Percentiles rank a stretch among this genome's conserved stretches.
These are phyloP conservation scores for Hydriomena furcata DNA, from an alignment of 2,888 invertebrate species.

Conservation along the genomic window DNA sequence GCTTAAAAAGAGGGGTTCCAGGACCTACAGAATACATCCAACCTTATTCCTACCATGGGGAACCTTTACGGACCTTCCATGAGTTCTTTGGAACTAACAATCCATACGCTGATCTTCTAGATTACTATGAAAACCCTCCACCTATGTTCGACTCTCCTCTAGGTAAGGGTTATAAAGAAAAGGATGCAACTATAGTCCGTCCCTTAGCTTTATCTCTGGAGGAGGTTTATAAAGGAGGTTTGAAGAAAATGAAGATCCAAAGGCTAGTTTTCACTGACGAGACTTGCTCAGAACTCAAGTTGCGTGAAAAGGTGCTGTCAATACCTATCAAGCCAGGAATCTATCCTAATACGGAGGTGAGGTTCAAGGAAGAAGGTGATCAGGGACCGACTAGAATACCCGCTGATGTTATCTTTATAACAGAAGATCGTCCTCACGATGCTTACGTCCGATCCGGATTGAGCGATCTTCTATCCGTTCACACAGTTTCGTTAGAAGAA, in stretches of 20 bases:
- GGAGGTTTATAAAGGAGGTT: constrained; percentile 87
- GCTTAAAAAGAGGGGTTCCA: constrained; percentile 91
- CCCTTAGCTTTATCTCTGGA: constrained; percentile 79
- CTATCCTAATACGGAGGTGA: constrained; percentile 87
- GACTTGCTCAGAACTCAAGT: constrained; percentile 84
- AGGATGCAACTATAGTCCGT: constrained; percentile 74
- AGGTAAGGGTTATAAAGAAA: constrained; percentile 85
- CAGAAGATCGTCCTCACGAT: constrained; percentile 88
- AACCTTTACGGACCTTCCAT: constrained; percentile 88
- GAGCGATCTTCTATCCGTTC: constrained; percentile 86
- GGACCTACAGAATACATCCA: constrained; percentile 86
- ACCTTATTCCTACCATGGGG: constrained; percentile 92
- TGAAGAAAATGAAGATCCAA: constrained; percentile 93
- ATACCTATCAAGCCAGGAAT: constrained; percentile 90
- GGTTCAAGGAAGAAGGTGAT: constrained; percentile 91
- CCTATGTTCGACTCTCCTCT: constrained; percentile 85
- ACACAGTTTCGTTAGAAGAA: constrained; percentile 85
- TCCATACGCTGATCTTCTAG: constrained; percentile 90
- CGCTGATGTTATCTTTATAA: constrained; percentile 90
- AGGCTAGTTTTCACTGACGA: constrained; percentile 87
- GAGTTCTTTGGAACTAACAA: constrained; percentile 93
- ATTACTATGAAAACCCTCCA: constrained; percentile 85
- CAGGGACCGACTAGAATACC: constrained; percentile 89
- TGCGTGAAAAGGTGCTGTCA: constrained; percentile 88
- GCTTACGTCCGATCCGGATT: constrained; percentile 85